Evolutionary conservation across 2,888 invertebrate species (phyloP).

Genomic region (Volucella inflata): DNA sequence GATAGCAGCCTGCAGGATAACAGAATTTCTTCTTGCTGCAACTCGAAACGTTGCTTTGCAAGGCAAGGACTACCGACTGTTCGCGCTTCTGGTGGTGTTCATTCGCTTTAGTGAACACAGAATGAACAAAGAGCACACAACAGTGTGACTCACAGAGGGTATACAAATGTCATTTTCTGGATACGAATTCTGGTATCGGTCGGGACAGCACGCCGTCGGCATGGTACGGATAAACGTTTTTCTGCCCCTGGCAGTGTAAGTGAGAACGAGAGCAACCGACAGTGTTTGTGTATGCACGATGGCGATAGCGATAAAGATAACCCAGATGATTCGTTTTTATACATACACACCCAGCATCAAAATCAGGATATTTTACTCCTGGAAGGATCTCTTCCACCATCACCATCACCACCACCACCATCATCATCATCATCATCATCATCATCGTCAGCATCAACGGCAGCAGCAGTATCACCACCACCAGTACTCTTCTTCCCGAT

Average conservation of each 20-base stretch:
- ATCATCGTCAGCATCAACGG: background rate
- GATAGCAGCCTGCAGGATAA: slow-evolving; percentile 45
- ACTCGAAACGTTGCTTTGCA: slow-evolving; percentile 10
- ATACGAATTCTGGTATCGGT: slow-evolving; percentile 56
- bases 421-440: slow-evolving; percentile 57
- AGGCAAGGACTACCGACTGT: no score
- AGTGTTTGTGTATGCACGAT: slow-evolving; percentile 56
- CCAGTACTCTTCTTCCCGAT: slow-evolving; percentile 25
- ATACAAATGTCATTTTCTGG: slow-evolving; percentile 44
- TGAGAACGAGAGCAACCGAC: slow-evolving; percentile 51
- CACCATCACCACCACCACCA: slow-evolving; percentile 50
- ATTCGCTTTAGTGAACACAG: slow-evolving; percentile 40
- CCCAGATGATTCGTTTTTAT: slow-evolving; percentile 70
- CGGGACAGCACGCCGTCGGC: slow-evolving; percentile 66
- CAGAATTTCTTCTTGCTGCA: slow-evolving; percentile 15
- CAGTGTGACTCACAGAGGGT: slow-evolving; percentile 16
- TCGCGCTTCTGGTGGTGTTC: slow-evolving; percentile 20
- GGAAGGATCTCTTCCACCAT: slow-evolving; percentile 76
- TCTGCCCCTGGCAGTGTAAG: slow-evolving; percentile 69
- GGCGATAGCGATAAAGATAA: slow-evolving; percentile 63
- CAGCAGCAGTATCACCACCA: slow-evolving; percentile 5
- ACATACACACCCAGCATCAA: slow-evolving; percentile 76
- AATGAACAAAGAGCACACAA: slow-evolving; percentile 37
- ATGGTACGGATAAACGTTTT: slow-evolving; percentile 71
- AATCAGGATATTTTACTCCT: slow-evolving; percentile 77